A percentile compares a stretch with the other conserved stretches of the same genome.
phyloP scores from a whole-genome alignment of 1,140 invertebrate species.

The Glossosoma conforme region DNA sequence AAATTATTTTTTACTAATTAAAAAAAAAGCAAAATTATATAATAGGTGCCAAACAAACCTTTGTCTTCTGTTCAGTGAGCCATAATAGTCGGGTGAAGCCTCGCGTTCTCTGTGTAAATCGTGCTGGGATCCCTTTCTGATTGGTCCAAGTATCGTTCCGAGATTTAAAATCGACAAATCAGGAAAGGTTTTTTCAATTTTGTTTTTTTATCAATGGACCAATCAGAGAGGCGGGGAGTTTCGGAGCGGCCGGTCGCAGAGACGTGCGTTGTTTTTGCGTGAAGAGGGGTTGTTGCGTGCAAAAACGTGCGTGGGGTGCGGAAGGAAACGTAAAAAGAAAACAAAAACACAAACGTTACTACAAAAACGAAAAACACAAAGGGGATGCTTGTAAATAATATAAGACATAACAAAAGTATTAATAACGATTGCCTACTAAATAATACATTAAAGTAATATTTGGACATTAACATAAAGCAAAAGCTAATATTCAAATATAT shows the following conservation, averaged over 20 bases:
- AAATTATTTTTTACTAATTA: no score
- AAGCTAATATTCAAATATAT: slow-evolving; percentile 27
- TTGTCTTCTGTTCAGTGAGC: slow-evolving; percentile 57
- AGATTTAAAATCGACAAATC: slow-evolving; percentile 4
- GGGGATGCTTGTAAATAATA: not conserved
- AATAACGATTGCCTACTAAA: not conserved
- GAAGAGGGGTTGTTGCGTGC: slow-evolving; percentile 8
- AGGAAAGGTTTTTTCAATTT: slow-evolving; percentile 1
- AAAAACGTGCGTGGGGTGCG: slow-evolving; percentile 15
- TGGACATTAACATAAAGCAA: slow-evolving; percentile 27
- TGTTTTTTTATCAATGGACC: slow-evolving; percentile 1
- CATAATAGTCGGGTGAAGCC: slow-evolving; percentile 58
- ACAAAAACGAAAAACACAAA: slow-evolving; percentile 9
- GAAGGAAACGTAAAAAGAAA: slow-evolving; percentile 15
- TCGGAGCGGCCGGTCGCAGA: not conserved
- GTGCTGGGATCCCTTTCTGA: slow-evolving; percentile 58
- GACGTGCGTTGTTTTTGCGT: slow-evolving; percentile 5
- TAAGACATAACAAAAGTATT: not conserved
- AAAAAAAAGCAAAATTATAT: slow-evolving; percentile 30
- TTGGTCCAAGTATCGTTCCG: slow-evolving; percentile 7
- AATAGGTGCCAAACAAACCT: slow-evolving; percentile 50
- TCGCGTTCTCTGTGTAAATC: slow-evolving; percentile 57
- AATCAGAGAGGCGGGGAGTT: slow-evolving; percentile 8
- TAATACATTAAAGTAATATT: not conserved
- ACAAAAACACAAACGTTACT: slow-evolving; percentile 18